Evolutionary conservation across 1,140 invertebrate genomes (phyloP).

Genomic region (Sitophilus oryzae): DNA sequence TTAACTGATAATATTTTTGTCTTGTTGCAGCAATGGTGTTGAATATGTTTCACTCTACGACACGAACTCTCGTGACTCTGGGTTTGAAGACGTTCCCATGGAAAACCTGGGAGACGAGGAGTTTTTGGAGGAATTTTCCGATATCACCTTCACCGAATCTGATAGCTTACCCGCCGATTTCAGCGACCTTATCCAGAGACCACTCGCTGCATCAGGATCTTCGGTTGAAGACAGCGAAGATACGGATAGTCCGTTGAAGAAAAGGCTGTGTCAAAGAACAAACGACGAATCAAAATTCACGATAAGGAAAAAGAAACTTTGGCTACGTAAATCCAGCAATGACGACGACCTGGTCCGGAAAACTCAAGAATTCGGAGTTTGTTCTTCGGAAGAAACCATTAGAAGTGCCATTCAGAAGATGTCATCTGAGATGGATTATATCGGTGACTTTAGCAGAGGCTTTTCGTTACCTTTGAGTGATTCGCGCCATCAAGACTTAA

Average conservation of each 20-base stretch:
- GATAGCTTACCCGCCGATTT: conserved; percentile 9
- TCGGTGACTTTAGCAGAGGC: conserved; percentile 74
- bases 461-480: conserved; percentile 70
- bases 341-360: conserved; percentile 42
- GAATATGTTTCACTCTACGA: conserved; percentile 9
- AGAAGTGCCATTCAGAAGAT: conserved; percentile 52
- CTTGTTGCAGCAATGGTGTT: neutral
- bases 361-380: conserved; percentile 46
- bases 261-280: conserved; percentile 10
- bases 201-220: neutral
- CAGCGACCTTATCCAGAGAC: conserved; percentile 8
- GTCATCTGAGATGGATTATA: conserved; percentile 62
- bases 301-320: conserved; percentile 4
- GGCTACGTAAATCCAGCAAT: conserved; percentile 10
- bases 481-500: conserved; percentile 79
- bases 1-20: conserved; percentile 1
- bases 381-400: conserved; percentile 53
- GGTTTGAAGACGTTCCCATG: conserved; percentile 9
- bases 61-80: conserved; percentile 18
- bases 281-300: conserved; percentile 4
- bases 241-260: conserved; percentile 6
- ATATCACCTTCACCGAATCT: conserved; percentile 4
- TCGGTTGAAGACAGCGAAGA: neutral
- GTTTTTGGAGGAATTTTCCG: conserved; percentile 15
- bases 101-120: conserved; percentile 2